phyloP scores from a whole-genome alignment of 1,140 invertebrate genomes.

The Aphidius gifuensis region DNA sequence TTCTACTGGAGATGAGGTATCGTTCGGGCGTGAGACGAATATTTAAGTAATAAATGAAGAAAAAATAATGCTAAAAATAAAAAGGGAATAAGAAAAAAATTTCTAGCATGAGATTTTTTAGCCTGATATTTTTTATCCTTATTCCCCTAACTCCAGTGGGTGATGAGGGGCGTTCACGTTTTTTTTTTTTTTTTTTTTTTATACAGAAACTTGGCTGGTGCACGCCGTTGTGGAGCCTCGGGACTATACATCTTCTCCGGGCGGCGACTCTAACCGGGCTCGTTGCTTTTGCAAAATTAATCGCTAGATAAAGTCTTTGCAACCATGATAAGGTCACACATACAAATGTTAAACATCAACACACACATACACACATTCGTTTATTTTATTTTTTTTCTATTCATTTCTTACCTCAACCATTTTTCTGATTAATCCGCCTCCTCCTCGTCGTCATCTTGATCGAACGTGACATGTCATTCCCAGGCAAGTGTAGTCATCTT shows the following conservation, averaged over 20 bases:
- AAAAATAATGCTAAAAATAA: conserved; percentile 11
- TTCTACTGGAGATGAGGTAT: conserved; percentile 24
- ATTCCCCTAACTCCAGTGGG: no score
- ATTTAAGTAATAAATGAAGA: conserved; percentile 28
- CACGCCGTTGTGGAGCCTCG: neutral
- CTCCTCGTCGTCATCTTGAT: no score
- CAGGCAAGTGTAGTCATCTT: no score
- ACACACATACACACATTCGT: neutral
- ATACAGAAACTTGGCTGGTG: neutral
- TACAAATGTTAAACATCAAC: neutral
- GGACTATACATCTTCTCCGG: conserved; percentile 13
- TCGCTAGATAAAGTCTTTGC: conserved; percentile 14
- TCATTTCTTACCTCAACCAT: no score
- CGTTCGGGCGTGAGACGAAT: conserved; percentile 31
- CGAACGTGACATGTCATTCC: no score
- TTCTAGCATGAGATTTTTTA: conserved; percentile 13
- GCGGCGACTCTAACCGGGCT: neutral
- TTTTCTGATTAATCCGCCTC: no score
- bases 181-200: neutral
- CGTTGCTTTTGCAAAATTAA: conserved; percentile 11
- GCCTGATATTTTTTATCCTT: conserved; percentile 13
- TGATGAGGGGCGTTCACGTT: neutral
- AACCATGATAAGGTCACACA: conserved; percentile 14
- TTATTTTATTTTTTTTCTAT: no score
- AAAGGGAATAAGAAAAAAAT: conserved; percentile 1